Evolutionary conservation across 1,140 invertebrate genomes (phyloP).

Genomic region (Radopholus similis): DNA sequence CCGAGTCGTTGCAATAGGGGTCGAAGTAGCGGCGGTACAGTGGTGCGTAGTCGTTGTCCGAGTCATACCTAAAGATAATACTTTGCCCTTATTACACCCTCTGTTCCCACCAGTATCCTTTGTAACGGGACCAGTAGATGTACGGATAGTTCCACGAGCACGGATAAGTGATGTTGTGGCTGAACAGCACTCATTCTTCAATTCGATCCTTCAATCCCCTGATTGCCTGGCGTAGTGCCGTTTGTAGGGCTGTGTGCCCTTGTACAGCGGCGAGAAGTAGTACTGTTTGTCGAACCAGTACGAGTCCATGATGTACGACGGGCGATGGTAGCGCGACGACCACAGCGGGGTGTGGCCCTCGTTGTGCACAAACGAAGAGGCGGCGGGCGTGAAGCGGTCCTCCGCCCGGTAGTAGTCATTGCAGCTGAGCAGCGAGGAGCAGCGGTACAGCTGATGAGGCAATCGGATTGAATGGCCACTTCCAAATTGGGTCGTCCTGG

Average conservation of each 20-base stretch:
- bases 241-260: conserved; percentile 17
- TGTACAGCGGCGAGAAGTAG: conserved; percentile 19
- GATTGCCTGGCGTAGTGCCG: conserved; percentile 7
- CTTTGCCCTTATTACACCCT: background rate
- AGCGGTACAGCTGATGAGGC: background rate
- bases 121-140: conserved; percentile 3
- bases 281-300: conserved; percentile 19
- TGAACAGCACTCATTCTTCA: background rate
- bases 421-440: conserved; percentile 1
- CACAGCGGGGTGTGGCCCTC: conserved; percentile 1
- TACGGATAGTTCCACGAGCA: conserved; percentile 3
- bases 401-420: background rate
- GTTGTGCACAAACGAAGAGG: background rate
- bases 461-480: background rate
- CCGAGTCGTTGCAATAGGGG: conserved; percentile 2
- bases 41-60: conserved; percentile 12
- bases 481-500: background rate
- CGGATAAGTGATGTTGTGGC: conserved; percentile 7
- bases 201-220: background rate
- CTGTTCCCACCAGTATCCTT: conserved; percentile 2
- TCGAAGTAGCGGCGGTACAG: conserved; percentile 10
- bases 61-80: conserved; percentile 11
- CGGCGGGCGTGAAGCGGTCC: background rate
- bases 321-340: conserved; percentile 3
- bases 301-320: conserved; percentile 2